Conservation (phyloP, 2,888 invertebrate genomes). For the Myopa testacea region DNA sequence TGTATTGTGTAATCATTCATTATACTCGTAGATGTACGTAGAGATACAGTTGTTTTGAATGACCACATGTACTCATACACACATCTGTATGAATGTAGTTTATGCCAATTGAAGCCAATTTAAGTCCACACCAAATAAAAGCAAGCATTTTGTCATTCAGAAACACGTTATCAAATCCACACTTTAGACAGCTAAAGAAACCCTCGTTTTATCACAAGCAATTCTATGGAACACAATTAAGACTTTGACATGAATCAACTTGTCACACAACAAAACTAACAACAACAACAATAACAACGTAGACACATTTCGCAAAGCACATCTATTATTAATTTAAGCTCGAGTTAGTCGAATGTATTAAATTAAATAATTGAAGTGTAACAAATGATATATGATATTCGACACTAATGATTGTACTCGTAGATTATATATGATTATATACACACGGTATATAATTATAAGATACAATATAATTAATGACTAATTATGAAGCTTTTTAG, state of each 20-base stretch:
- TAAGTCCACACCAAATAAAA: constrained; percentile 3
- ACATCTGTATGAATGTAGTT: neutral
- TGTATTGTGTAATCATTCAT: too few species aligned
- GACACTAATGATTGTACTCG: too few species aligned
- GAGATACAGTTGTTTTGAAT: neutral
- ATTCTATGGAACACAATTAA: neutral
- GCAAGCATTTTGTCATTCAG: too few species aligned
- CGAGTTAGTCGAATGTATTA: neutral
- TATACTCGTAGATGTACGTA: too few species aligned
- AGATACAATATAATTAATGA: too few species aligned
- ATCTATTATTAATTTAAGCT: neutral
- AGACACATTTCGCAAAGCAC: neutral
- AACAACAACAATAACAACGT: constrained; percentile 1
- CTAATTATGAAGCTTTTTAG: too few species aligned
- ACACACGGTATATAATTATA: too few species aligned
- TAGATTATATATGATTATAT: too few species aligned
- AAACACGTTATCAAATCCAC: neutral
- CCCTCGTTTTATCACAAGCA: neutral
- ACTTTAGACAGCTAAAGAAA: constrained; percentile 2
- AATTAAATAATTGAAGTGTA: constrained; percentile 6
- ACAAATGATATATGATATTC: too few species aligned
- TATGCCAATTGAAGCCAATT: constrained; percentile 18
- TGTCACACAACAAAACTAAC: constrained; percentile 7
- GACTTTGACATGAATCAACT: neutral
- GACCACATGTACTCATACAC: neutral